These are phyloP conservation scores for Agapostemon virescens DNA, from an alignment of 2,888 invertebrate species.

Conservation along the genomic window DNA sequence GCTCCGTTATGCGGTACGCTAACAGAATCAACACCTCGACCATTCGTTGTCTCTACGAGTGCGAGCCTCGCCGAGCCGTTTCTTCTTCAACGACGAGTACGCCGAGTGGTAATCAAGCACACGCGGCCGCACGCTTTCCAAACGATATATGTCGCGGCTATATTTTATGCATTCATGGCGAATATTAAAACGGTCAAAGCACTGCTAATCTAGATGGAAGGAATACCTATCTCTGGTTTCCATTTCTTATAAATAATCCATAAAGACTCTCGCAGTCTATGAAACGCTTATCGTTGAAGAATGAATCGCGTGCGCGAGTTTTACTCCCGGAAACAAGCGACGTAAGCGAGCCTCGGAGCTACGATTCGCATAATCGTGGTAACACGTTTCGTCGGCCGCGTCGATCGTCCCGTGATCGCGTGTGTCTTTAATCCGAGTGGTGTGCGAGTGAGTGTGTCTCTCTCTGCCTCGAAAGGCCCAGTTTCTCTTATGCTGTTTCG, in stretches of 20 bases:
- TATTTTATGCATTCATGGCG: neutral
- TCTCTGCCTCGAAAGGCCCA: slow-evolving; percentile 14
- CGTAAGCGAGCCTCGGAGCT: no score
- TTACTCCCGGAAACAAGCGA: no score
- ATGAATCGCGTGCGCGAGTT: no score
- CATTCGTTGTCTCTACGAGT: neutral
- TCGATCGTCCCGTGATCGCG: neutral
- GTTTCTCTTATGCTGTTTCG: slow-evolving; percentile 1
- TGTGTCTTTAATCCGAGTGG: neutral
- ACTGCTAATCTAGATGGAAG: no score
- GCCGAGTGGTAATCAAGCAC: no score
- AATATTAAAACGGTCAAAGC: neutral
- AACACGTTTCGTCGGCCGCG: neutral
- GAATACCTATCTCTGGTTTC: no score
- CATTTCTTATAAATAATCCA: no score
- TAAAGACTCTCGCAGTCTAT: no score
- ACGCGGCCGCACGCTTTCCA: neutral
- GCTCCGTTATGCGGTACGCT: slow-evolving; percentile 47
- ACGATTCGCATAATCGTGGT: no score
- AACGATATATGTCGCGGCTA: neutral
- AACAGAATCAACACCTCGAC: neutral
- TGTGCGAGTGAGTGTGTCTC: slow-evolving; percentile 5
- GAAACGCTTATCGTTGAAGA: no score
- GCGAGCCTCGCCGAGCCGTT: neutral
- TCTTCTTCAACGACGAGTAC: no score